Evolutionary conservation across 2,113 vertebrate species (phyloP), one percentile per base, ranked within the genome.

Genomic region (Haplotaxodon microlepis): DNA sequence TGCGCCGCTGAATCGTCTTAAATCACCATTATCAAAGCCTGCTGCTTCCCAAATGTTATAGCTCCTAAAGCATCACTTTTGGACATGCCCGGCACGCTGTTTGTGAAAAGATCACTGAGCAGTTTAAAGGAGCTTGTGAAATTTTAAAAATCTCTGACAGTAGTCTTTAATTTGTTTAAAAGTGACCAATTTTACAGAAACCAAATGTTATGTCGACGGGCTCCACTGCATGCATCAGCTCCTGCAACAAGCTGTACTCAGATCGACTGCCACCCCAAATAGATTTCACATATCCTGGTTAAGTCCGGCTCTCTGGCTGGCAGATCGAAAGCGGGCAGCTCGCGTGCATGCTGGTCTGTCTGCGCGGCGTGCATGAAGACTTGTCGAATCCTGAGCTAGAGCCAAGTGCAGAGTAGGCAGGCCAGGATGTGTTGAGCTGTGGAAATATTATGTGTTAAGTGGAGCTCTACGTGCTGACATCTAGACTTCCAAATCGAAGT

Each of bases 381-480:
- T 12, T 24, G 42, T 81, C 4, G 16, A 85, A 59, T 57, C 17
- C 61, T 78, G 81, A 85, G 71, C 57, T 13, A 21, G 45, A 86
- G 88, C 86, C 81, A 85, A 87, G 85, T 2, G 45, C 27, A 47
- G 84, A 89, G 76, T 50, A 78, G 81, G 89, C 84, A 86, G 87
- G 47, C 61, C 87, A 6, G 63, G 57, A 42, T 78, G 83, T 87
- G 87, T 86, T 86, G 54, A 90, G 81, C 81, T 84, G 89, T 88
- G 81, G 85, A 88, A 73, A 86, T 81, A 80, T 61, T 17, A 38
- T 82, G 47, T 92, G 85, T 84, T 84, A 40, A 81, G 42, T 73
- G 31, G 84, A 12, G 50, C 50, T 82, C 24, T 38, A 7, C 3
- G 5, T 24, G 45, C 14, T 83, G 84, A 80, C 50, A 90, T 59